Base-by-base conservation (phyloP, 2,797 vertebrate genomes). In the Argentina silus region DNA sequence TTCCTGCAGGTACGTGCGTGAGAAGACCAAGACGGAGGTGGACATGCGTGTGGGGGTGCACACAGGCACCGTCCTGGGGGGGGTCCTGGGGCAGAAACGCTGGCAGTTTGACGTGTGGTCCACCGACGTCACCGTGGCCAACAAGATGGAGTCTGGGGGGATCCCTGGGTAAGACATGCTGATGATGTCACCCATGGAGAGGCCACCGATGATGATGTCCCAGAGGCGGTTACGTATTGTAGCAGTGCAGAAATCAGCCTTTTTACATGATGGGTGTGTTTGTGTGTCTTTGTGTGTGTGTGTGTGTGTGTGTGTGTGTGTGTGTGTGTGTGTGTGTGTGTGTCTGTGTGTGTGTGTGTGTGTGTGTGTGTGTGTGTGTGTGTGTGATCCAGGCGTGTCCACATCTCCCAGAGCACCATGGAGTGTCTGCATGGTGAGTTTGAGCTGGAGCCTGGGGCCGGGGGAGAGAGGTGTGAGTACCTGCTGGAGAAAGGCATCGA, bases 21-120 rank as follows among this genome's bases (percentile, higher is more conserved):
- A 98, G 86, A 98, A 96, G 89, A 98, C 97, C 0, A 93, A 93
- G 86, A 98, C 96, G 0, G 95, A 94, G 0, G 96, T 98, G 89
- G 96, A 98, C 92, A 98, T 98, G 97, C 96, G 97, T 0, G 97
- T 98, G 0, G 97, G 97, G 0, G 96, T 98, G 55, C 97, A 98
- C 92, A 95, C 95, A 0, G 97, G 97, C 57, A 96, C 96, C 0
- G 97, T 98, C 73, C 92, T 98, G 61, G 97, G 97, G 0, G 97
- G 97, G 0, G 97, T 98, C 7, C 92, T 98, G 10, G 97, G 97
- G 9, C 97, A 98, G 92, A 97, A 96, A 82, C 95, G 96, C 59
- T 98, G 97, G 97, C 97, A 98, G 88, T 98, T 97, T 10, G 97
- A 98, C 0, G 97, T 98, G 36, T 98, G 97, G 97, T 98, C 97